phyloP scores from a whole-genome alignment of 2,888 invertebrate species.

The Napeogenes sylphis region DNA sequence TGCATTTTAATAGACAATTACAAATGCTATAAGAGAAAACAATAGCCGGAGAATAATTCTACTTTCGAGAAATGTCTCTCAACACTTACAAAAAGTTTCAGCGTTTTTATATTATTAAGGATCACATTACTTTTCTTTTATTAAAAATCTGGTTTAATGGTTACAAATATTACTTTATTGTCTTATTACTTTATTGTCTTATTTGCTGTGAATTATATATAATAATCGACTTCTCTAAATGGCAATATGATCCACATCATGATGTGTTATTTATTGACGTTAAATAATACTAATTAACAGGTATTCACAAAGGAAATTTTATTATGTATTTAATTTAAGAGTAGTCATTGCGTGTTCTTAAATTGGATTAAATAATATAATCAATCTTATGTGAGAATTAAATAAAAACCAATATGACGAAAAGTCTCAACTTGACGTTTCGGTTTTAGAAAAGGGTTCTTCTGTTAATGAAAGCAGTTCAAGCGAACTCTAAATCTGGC shows the following conservation, averaged over 20 bases:
- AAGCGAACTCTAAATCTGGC: conserved; percentile 20
- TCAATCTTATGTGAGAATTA: neutral
- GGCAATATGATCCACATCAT: no score
- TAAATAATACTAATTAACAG: no score
- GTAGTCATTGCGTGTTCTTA: no score
- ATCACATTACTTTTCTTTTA: conserved; percentile 18
- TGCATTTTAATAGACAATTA: no score
- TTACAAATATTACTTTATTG: conserved; percentile 9
- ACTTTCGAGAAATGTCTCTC: conserved; percentile 7
- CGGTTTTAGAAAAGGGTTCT: conserved; percentile 18
- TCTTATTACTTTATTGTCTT: neutral
- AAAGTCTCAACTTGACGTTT: conserved; percentile 20
- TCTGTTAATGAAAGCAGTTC: conserved; percentile 24
- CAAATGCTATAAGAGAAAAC: no score
- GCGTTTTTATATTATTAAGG: conserved; percentile 15
- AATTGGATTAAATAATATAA: neutral
- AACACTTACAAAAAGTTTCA: conserved; percentile 11
- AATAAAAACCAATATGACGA: conserved; percentile 11
- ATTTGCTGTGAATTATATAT: no score
- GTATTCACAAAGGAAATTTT: no score
- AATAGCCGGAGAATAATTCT: neutral
- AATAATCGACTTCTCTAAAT: no score
- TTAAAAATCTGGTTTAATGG: conserved; percentile 16
- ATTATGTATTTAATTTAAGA: no score
- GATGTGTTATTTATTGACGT: no score